Evolutionary conservation across 2,113 vertebrate species (phyloP).

Genomic region (Sturnus vulgaris): DNA sequence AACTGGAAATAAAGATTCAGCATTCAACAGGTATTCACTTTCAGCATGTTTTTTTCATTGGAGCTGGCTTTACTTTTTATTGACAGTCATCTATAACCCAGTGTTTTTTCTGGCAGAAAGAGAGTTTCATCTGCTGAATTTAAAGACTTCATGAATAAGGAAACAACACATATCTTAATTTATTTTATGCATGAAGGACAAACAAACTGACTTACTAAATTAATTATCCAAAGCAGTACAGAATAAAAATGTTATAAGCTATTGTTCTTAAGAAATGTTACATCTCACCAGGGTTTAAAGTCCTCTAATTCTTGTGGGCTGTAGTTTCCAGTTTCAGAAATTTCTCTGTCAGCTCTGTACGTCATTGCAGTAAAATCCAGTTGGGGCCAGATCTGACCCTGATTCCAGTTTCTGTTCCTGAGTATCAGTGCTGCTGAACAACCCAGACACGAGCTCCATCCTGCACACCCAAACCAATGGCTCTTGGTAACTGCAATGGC

Average conservation of each 20-base stretch:
- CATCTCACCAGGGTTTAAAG: slow-evolving; percentile 27
- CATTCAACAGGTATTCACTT: neutral
- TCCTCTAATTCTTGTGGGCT: slow-evolving; percentile 43
- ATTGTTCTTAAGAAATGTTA: slow-evolving; percentile 46
- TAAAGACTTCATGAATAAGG: neutral
- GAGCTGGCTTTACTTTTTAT: neutral
- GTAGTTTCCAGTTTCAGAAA: slow-evolving; percentile 21
- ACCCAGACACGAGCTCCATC: fast-evolving
- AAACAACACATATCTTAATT: neutral
- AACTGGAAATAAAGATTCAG: neutral
- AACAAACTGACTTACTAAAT: neutral
- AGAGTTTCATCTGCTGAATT: neutral
- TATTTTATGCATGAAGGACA: neutral
- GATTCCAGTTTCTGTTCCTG: neutral
- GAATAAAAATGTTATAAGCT: slow-evolving; percentile 15
- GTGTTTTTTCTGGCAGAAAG: neutral
- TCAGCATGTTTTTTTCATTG: neutral
- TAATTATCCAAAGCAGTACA: neutral
- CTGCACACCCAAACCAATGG: neutral
- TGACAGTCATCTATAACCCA: neutral
- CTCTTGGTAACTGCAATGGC: neutral
- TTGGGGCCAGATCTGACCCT: neutral
- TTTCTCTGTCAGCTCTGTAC: slow-evolving; percentile 1
- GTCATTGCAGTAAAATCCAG: slow-evolving; percentile 30
- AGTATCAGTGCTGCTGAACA: neutral